phyloP scores from a whole-genome alignment of 2,888 invertebrate genomes.

The Ethmia dodecea region DNA sequence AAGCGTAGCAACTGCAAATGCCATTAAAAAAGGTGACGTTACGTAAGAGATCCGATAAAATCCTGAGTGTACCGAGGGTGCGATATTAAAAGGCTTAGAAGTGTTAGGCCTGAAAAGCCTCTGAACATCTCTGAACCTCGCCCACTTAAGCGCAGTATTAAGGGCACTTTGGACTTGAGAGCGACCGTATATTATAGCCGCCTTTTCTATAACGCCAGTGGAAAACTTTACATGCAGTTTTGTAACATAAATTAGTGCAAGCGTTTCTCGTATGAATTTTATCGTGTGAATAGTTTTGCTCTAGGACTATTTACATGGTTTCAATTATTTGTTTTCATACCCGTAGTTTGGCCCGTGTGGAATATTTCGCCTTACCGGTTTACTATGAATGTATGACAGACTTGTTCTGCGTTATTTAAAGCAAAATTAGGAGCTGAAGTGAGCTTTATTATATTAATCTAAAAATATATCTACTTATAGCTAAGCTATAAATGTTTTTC shows the following conservation, averaged over 20 bases:
- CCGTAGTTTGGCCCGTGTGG: too few relatives aligned
- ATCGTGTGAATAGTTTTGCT: too few relatives aligned
- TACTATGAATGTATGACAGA: too few relatives aligned
- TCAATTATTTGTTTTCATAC: too few relatives aligned
- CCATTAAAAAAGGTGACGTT: slow-evolving; percentile 59
- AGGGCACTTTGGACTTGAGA: slow-evolving; percentile 68
- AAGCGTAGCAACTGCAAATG: slow-evolving; percentile 30
- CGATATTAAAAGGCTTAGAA: slow-evolving; percentile 75
- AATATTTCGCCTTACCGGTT: too few relatives aligned
- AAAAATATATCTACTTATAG: too few relatives aligned
- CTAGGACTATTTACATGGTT: too few relatives aligned
- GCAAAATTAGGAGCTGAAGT: too few relatives aligned
- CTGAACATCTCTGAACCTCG: slow-evolving; percentile 68
- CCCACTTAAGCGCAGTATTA: slow-evolving; percentile 74
- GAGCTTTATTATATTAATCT: too few relatives aligned
- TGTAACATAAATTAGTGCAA: slow-evolving; percentile 11
- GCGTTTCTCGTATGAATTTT: too few relatives aligned
- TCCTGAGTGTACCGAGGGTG: slow-evolving; percentile 47
- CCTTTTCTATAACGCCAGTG: slow-evolving; percentile 39
- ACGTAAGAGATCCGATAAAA: slow-evolving; percentile 50
- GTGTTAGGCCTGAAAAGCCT: slow-evolving; percentile 72
- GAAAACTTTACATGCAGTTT: slow-evolving; percentile 36
- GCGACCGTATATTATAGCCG: slow-evolving; percentile 62
- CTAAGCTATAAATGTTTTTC: too few relatives aligned
- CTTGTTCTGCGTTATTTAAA: too few relatives aligned